These are phyloP conservation scores for Acanthochromis polyacanthus DNA, from an alignment of 2,113 vertebrate genomes.

Conservation along the genomic window DNA sequence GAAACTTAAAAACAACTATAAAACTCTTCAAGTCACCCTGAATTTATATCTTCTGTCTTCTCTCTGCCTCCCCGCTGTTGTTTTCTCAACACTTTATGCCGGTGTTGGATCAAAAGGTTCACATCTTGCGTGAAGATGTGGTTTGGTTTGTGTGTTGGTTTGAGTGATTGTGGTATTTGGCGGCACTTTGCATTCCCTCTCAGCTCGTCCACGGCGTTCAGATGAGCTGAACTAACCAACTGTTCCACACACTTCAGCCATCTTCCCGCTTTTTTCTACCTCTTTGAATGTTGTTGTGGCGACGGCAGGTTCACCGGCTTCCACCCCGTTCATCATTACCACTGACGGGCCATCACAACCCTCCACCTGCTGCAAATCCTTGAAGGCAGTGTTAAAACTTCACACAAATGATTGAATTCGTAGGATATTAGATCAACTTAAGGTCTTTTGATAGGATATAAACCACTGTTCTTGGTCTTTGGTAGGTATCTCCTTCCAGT, in stretches of 20 bases:
- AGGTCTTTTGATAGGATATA: too few species aligned
- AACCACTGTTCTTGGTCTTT: too few species aligned
- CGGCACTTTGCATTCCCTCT: slow-evolving; percentile 56
- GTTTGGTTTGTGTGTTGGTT: slow-evolving; percentile 29
- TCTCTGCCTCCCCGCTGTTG: not conserved
- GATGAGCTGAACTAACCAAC: slow-evolving; percentile 6
- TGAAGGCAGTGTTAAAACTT: too few species aligned
- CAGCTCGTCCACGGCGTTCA: slow-evolving; percentile 5
- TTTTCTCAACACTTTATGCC: not conserved
- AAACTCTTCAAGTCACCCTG: too few species aligned
- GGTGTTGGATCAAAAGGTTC: not conserved
- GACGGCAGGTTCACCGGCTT: slow-evolving; percentile 12
- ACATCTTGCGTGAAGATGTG: slow-evolving; percentile 31
- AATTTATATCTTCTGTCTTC: not conserved
- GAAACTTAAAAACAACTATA: not conserved
- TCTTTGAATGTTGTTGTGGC: not conserved
- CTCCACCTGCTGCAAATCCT: not conserved
- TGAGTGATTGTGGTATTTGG: slow-evolving; percentile 15
- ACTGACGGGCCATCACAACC: not conserved
- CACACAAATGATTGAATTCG: too few species aligned
- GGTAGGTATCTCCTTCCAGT: too few species aligned
- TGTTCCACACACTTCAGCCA: slow-evolving; percentile 1
- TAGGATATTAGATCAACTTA: too few species aligned
- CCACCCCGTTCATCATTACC: slow-evolving; percentile 9
- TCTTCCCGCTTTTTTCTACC: not conserved